Percentiles rank a stretch among this genome's conserved stretches.
Evolutionary conservation across 2,113 vertebrate species (phyloP).

Genomic region (Aleadryas rufinucha): DNA sequence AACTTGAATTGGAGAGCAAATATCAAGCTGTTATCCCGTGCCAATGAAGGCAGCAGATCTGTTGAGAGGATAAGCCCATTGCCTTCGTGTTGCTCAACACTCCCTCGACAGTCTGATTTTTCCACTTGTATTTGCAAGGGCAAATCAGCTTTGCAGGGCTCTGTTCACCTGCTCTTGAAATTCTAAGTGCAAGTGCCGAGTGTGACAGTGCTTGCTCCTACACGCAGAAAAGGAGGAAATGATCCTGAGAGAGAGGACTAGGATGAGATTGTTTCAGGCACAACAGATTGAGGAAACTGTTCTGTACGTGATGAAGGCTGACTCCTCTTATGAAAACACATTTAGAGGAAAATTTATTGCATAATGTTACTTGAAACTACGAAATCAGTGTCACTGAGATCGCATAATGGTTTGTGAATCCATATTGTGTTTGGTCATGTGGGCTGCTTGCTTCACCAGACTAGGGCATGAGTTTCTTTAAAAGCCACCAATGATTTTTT

Average conservation of each 20-base stretch:
- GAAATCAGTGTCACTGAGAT: background rate
- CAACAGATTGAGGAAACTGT: background rate
- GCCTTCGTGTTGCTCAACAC: rapidly evolving
- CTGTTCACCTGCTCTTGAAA: background rate
- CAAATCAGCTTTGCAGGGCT: background rate
- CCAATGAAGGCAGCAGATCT: background rate
- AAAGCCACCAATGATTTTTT: background rate
- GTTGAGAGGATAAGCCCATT: background rate
- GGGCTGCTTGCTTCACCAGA: background rate
- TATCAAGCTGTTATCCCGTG: background rate
- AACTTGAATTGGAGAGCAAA: background rate
- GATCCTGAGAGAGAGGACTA: background rate
- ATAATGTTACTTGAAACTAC: background rate
- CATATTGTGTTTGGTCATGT: background rate
- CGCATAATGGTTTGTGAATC: rapidly evolving
- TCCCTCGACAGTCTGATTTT: background rate
- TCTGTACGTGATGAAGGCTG: background rate
- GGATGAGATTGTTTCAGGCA: background rate
- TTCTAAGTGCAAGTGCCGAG: rapidly evolving
- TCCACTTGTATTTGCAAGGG: background rate
- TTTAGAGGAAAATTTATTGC: background rate
- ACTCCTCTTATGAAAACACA: background rate
- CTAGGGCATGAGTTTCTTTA: background rate
- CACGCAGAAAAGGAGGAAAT: background rate
- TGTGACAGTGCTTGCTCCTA: background rate